phyloP scores from a whole-genome alignment of 2,797 vertebrate species.

The Decapterus maruadsi region DNA sequence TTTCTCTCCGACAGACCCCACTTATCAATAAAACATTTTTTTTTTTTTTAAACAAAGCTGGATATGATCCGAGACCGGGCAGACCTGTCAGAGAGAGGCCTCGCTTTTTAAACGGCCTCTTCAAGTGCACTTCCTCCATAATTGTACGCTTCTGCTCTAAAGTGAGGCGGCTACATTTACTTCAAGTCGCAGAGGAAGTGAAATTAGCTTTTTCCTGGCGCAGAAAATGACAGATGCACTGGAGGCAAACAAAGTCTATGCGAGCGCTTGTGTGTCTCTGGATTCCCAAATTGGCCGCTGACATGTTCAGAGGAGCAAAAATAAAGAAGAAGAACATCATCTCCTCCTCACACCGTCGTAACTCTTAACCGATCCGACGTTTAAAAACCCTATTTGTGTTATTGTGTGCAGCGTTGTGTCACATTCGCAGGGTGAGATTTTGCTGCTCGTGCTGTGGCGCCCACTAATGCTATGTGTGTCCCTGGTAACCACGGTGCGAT shows the following conservation, averaged over 20 bases:
- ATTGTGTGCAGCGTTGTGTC: neutral
- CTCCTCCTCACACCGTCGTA: neutral
- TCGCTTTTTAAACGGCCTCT: conserved; percentile 1
- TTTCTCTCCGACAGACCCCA: conserved; percentile 7
- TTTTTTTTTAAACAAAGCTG: neutral
- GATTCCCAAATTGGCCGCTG: neutral
- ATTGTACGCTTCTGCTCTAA: conserved; percentile 9
- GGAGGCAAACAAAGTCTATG: conserved; percentile 7
- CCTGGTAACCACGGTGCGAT: conserved; percentile 44
- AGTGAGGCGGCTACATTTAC: conserved; percentile 23
- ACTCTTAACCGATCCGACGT: conserved; percentile 6
- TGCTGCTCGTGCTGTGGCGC: conserved; percentile 7
- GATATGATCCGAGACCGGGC: neutral
- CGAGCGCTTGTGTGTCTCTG: conserved; percentile 1
- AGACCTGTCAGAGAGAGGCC: neutral
- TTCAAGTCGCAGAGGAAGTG: conserved; percentile 53
- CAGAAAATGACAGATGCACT: conserved; percentile 26
- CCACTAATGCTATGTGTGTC: conserved; percentile 33
- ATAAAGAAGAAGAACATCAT: conserved; percentile 7
- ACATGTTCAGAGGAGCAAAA: neutral
- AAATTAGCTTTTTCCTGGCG: conserved; percentile 36
- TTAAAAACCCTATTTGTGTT: neutral
- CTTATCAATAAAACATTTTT: conserved; percentile 4
- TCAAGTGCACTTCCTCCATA: neutral
- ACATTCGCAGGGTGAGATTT: neutral